These are phyloP conservation scores for Istiophorus platypterus DNA, from an alignment of 2,113 vertebrate species.

Conservation along the genomic window DNA sequence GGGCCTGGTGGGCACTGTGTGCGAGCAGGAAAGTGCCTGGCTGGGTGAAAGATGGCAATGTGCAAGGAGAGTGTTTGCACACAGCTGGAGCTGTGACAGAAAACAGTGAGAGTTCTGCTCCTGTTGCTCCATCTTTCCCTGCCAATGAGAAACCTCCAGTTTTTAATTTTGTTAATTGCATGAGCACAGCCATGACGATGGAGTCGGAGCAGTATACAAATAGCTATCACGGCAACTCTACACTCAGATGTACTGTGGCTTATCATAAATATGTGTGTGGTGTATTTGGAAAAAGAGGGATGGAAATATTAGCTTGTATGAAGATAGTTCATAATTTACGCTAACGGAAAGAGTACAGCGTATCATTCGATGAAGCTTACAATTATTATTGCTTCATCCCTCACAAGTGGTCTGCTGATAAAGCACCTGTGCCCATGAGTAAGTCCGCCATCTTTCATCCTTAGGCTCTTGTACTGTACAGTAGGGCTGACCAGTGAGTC, in stretches of 20 bases:
- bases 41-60: slow-evolving; percentile 80
- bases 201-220: not conserved
- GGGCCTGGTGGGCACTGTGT: slow-evolving; percentile 72
- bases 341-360: not conserved
- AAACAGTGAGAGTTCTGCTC: slow-evolving; percentile 75
- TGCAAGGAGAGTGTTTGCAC: slow-evolving; percentile 63
- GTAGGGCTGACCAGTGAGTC: slow-evolving; percentile 77
- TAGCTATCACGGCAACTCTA: slow-evolving; percentile 11
- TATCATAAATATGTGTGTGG: not conserved
- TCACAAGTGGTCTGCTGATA: slow-evolving; percentile 70
- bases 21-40: slow-evolving; percentile 69
- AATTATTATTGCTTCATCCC: slow-evolving; percentile 41
- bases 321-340: slow-evolving; percentile 27
- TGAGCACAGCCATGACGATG: slow-evolving; percentile 38
- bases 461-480: slow-evolving; percentile 68
- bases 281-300: not conserved
- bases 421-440: slow-evolving; percentile 72
- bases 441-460: slow-evolving; percentile 63
- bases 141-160: slow-evolving; percentile 74
- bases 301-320: slow-evolving; percentile 4
- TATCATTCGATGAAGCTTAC: slow-evolving; percentile 31
- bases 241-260: not conserved
- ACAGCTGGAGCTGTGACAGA: slow-evolving; percentile 79
- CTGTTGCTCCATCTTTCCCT: slow-evolving; percentile 67
- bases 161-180: slow-evolving; percentile 69